Percentiles rank a stretch among this genome's conserved stretches.
Evolutionary conservation across 2,797 vertebrate species (phyloP).

Genomic region (Loriculus beryllinus): DNA sequence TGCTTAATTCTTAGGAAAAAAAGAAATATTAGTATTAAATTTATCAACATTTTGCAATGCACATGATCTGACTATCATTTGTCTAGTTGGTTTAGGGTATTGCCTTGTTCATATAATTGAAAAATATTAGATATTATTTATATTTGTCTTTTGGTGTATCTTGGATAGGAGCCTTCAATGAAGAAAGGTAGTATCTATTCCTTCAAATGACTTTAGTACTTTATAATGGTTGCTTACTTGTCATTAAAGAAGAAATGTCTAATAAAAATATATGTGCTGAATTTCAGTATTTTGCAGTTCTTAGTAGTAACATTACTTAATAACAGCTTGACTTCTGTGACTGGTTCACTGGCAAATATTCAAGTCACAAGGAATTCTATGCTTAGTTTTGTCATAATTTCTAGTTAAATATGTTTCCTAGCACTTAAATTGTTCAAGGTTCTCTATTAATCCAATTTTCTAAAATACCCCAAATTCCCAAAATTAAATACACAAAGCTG

Average conservation of each 20-base stretch:
- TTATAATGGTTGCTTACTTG: background rate
- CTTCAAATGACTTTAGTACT: background rate
- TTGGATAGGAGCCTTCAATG: background rate
- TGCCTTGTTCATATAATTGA: background rate
- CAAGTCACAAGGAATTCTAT: background rate
- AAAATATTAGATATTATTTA: background rate
- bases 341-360: background rate
- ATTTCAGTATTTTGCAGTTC: background rate
- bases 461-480: background rate
- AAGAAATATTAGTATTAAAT: background rate
- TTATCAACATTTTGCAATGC: background rate
- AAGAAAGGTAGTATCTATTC: background rate
- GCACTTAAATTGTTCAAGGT: background rate
- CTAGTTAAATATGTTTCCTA: conserved; percentile 6
- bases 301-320: background rate
- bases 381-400: conserved; percentile 25
- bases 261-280: background rate
- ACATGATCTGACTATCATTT: accelerated
- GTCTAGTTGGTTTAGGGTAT: background rate
- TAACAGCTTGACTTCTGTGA: background rate
- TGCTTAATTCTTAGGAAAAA: background rate
- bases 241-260: background rate
- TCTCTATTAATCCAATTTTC: conserved; percentile 42
- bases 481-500: background rate
- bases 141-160: background rate